Percentiles rank a stretch among this genome's conserved stretches.
Evolutionary conservation across 2,113 vertebrate genomes (phyloP).

Genomic region (Eretmochelys imbricata): DNA sequence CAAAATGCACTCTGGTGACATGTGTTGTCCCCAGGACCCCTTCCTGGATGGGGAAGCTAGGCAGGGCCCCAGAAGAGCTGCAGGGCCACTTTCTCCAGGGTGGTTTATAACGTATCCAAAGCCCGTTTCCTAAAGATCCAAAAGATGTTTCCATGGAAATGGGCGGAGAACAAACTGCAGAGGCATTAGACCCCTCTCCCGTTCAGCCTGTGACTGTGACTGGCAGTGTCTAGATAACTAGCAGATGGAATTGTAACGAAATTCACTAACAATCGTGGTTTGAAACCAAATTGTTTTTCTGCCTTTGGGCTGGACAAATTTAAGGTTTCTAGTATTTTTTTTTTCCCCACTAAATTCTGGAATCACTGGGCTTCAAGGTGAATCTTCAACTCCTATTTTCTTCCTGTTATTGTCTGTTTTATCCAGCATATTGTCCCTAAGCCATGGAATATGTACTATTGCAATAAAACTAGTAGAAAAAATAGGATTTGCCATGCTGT

Average conservation of each 20-base stretch:
- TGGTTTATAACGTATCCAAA: not conserved
- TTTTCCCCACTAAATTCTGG: not conserved
- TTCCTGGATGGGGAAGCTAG: not conserved
- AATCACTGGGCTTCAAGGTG: not conserved
- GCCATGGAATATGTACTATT: not conserved
- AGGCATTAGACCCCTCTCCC: conserved; percentile 5
- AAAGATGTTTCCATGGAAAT: conserved; percentile 68
- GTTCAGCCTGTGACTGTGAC: not conserved
- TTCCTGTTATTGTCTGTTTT: not conserved
- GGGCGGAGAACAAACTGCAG: conserved; percentile 5
- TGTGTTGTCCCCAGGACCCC: not conserved
- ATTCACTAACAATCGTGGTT: not conserved
- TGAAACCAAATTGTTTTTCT: rapidly evolving
- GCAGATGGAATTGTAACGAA: not conserved
- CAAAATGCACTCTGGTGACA: not conserved
- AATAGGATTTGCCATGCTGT: not conserved
- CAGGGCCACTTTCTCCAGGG: not conserved
- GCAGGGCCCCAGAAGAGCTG: not conserved
- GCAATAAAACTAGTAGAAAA: not conserved
- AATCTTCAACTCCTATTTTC: not conserved
- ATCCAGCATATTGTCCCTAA: not conserved
- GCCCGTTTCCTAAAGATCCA: not conserved
- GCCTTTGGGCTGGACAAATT: rapidly evolving
- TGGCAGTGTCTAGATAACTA: not conserved
- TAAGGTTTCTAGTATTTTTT: not conserved